Conservation (phyloP, 1,140 invertebrate species). For the Bombus confusus region DNA sequence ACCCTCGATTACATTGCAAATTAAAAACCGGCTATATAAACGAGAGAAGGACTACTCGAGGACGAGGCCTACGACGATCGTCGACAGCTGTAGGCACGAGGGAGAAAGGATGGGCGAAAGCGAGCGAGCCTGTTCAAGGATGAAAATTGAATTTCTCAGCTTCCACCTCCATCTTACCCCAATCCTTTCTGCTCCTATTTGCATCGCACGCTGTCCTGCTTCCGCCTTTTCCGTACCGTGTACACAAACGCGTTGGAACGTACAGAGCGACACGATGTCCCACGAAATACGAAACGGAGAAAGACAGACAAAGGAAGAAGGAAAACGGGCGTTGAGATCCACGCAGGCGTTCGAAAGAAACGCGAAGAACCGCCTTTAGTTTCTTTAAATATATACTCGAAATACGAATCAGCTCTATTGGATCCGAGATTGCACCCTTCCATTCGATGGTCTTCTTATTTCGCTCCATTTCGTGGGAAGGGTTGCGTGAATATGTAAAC, state of each 20-base stretch:
- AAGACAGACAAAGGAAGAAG: too few species aligned
- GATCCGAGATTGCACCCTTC: constrained; percentile 1
- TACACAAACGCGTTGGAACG: background rate
- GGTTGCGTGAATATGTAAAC: too few species aligned
- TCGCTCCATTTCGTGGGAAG: too few species aligned
- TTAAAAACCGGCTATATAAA: background rate
- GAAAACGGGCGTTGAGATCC: background rate
- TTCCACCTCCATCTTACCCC: constrained; percentile 18
- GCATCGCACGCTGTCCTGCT: background rate
- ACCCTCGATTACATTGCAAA: background rate
- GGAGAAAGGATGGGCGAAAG: constrained; percentile 9
- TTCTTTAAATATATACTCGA: background rate
- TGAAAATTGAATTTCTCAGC: constrained; percentile 62
- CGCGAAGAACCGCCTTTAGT: background rate
- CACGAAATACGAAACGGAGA: background rate
- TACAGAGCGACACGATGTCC: background rate
- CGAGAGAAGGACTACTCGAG: background rate
- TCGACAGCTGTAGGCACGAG: constrained; percentile 2
- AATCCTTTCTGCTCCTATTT: constrained; percentile 27
- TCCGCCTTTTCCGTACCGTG: background rate
- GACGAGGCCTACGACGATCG: too few species aligned
- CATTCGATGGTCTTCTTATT: background rate
- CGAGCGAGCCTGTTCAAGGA: constrained; percentile 9
- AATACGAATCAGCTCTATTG: background rate
- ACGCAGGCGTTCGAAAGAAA: background rate